Evolutionary conservation across 2,113 vertebrate genomes (phyloP), one percentile per base, ranked within the genome.

Genomic region (Halichoerus grypus): DNA sequence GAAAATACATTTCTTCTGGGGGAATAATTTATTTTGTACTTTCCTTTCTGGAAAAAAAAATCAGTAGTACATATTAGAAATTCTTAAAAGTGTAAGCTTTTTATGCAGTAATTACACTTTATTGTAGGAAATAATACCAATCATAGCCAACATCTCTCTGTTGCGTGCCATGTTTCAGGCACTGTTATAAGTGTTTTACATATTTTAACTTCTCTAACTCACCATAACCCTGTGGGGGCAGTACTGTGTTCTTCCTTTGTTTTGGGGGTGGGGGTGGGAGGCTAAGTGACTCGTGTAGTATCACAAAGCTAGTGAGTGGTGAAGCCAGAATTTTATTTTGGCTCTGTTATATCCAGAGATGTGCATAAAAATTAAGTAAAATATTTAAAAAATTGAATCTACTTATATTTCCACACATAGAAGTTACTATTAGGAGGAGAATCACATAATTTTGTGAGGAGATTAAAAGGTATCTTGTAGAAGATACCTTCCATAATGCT

Each of bases 11-110:
- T 88, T 36, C 33, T 92, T n/a, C 33, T 31, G 49, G 61, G 33
- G 55, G n/a, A 72, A 24, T 85, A 57, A 77, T 39, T 95, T 92
- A 90, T 80, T 93, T 92, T 82, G 8, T 51, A 76, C 8, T 28
- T 16, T 36, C n/a, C 28, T 94, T 83, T 93, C 85, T 94, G 6
- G n/a, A 51, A 65, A 31, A 63, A 76, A 91, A 71, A 33, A 39
- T 33, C 39, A 87, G 11, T 86, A 46, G 71, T 51, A 11, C 2
- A 51, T 80, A 71, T 82, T 77, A 91, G 88, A 74, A 77, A 28
- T 65, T 65, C 33, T 84, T 72, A 55, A 65, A 77, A 61, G 22
- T 51, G 10, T 92, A 53, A 89, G n/a, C 33, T 65, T 63, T 92
- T 13, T 79, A n/a, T 31, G 16, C 5, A 89, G 18, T 72, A 82